A percentile compares a stretch with the other conserved stretches of the same genome.
These are phyloP conservation scores for Nyctereutes procyonoides DNA, from an alignment of 2,113 vertebrate species.

Conservation along the genomic window DNA sequence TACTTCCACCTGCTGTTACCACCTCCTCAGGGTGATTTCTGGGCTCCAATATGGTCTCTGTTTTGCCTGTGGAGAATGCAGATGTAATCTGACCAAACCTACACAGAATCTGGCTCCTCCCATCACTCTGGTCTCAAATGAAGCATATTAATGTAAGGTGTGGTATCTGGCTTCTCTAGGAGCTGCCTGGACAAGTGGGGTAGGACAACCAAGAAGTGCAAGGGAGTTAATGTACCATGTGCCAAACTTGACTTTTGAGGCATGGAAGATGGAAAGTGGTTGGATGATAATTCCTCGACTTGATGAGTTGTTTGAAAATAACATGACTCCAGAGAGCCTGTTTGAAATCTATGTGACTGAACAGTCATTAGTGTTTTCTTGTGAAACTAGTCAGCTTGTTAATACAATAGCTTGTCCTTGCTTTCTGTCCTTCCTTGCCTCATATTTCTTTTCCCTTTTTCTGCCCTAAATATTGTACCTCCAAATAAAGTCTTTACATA, in stretches of 20 bases:
- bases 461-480: neutral
- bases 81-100: neutral
- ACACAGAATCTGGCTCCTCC: neutral
- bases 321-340: neutral
- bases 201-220: neutral
- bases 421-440: neutral
- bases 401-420: neutral
- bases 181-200: neutral
- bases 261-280: neutral
- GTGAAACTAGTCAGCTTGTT: neutral
- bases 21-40: neutral
- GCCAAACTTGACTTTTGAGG: neutral
- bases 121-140: neutral
- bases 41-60: neutral
- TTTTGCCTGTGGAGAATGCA: neutral
- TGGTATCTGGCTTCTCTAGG: neutral
- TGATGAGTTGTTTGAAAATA: neutral
- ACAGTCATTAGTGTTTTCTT: neutral
- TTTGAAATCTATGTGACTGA: neutral
- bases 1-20: neutral
- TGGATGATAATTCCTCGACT: neutral
- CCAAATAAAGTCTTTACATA: neutral
- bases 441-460: neutral
- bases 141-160: neutral
- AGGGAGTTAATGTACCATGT: neutral